Conservation (phyloP, 92 coral and sea anemone species). For the Actinostola sp. region DNA sequence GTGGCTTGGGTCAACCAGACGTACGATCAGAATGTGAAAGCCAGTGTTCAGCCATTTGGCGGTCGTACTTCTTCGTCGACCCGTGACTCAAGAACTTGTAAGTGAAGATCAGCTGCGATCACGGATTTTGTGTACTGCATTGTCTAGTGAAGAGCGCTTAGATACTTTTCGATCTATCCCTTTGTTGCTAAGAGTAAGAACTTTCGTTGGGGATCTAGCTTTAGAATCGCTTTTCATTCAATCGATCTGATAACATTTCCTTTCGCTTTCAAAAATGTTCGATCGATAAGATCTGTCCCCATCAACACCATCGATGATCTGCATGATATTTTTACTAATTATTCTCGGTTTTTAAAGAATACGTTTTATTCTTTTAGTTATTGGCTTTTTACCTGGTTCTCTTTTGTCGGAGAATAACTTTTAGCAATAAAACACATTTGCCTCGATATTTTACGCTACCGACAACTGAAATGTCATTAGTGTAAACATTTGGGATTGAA, state of each 20-base stretch:
- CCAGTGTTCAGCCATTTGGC: constrained; percentile 85
- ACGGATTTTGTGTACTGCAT: no score
- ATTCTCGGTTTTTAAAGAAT: no score
- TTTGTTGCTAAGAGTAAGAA: no score
- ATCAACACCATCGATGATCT: background rate
- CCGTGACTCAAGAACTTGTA: constrained; percentile 63
- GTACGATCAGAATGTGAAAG: constrained; percentile 77
- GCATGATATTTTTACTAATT: background rate
- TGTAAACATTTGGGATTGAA: constrained; percentile 1
- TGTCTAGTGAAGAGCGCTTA: no score
- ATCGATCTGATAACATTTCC: no score
- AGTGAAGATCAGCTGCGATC: constrained; percentile 3
- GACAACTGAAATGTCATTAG: background rate
- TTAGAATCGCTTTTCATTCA: no score
- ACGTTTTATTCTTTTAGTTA: background rate
- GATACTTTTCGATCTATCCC: no score
- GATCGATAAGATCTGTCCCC: no score
- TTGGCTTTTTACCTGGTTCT: background rate
- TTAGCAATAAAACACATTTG: background rate
- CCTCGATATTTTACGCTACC: background rate
- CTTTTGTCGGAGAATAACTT: constrained; percentile 12
- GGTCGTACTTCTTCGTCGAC: constrained; percentile 23
- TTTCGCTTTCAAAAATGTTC: no score
- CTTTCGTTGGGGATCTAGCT: no score
- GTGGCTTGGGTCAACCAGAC: constrained; percentile 90